A percentile compares a stretch with the other conserved stretches of the same genome.
Evolutionary conservation across 2,888 invertebrate species (phyloP).

Genomic region (Eupithecia abbreviata): DNA sequence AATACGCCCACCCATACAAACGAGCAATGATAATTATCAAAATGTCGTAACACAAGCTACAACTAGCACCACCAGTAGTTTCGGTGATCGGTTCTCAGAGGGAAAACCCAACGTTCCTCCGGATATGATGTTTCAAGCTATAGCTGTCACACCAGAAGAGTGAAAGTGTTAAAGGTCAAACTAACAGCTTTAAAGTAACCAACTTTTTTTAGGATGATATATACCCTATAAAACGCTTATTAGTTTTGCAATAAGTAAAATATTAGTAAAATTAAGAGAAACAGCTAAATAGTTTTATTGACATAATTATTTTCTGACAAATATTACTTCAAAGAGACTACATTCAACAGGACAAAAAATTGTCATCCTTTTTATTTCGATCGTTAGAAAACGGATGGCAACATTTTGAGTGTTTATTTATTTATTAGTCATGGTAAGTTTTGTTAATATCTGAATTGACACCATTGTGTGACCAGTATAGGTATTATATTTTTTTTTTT

Average conservation of each 20-base stretch:
- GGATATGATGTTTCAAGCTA: slow-evolving; percentile 53
- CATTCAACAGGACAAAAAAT: too few species aligned
- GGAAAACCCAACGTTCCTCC: slow-evolving; percentile 32
- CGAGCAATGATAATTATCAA: slow-evolving; percentile 12
- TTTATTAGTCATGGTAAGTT: too few species aligned
- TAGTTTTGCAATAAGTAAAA: neutral
- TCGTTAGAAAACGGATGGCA: too few species aligned
- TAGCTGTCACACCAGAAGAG: slow-evolving; percentile 58
- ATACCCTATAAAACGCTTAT: neutral
- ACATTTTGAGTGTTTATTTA: too few species aligned
- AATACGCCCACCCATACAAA: slow-evolving; percentile 20
- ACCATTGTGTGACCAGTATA: too few species aligned
- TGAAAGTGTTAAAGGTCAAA: neutral
- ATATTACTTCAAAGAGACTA: neutral
- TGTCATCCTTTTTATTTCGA: too few species aligned
- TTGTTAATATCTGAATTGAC: too few species aligned
- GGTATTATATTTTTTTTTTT: too few species aligned
- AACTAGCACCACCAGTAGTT: slow-evolving; percentile 5
- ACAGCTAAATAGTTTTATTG: neutral
- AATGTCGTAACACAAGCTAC: slow-evolving; percentile 14
- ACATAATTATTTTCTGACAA: neutral
- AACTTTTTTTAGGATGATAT: too few species aligned
- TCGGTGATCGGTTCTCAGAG: slow-evolving; percentile 26
- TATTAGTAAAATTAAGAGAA: neutral
- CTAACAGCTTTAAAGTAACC: neutral